A percentile compares a stretch with the other conserved stretches of the same genome.
Conservation (phyloP, 2,797 vertebrate genomes). For the Myiotriccus ornatus region DNA sequence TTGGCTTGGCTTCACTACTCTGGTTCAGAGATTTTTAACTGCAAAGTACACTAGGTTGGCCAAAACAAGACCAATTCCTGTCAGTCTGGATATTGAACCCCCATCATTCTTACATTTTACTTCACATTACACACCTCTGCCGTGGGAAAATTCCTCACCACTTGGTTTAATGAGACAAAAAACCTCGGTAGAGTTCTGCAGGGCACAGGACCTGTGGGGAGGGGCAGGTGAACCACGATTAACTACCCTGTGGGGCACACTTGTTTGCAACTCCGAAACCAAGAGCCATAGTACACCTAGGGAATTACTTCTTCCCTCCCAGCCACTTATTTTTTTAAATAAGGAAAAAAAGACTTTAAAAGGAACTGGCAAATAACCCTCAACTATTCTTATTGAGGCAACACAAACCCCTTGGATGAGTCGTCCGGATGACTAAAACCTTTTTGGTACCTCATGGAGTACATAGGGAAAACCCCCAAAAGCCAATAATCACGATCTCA, state of each 20-base stretch:
- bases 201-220: fast-evolving
- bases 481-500: not conserved
- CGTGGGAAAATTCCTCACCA: fast-evolving
- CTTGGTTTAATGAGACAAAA: not conserved
- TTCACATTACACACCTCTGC: not conserved
- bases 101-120: not conserved
- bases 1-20: not conserved
- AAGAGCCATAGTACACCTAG: fast-evolving
- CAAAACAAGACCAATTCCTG: not conserved
- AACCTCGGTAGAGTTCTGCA: fast-evolving
- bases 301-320: fast-evolving
- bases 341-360: not conserved
- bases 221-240: too few relatives aligned
- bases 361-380: not conserved
- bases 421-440: not conserved
- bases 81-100: not conserved
- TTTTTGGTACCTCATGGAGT: not conserved
- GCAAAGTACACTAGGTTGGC: not conserved
- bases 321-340: too few relatives aligned
- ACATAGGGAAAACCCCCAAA: not conserved
- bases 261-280: not conserved
- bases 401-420: not conserved
- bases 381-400: not conserved
- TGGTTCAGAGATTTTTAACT: not conserved
- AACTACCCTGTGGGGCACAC: too few relatives aligned